Evolutionary conservation across 2,888 invertebrate species (phyloP).

Genomic region (Dryomyza anilis): DNA sequence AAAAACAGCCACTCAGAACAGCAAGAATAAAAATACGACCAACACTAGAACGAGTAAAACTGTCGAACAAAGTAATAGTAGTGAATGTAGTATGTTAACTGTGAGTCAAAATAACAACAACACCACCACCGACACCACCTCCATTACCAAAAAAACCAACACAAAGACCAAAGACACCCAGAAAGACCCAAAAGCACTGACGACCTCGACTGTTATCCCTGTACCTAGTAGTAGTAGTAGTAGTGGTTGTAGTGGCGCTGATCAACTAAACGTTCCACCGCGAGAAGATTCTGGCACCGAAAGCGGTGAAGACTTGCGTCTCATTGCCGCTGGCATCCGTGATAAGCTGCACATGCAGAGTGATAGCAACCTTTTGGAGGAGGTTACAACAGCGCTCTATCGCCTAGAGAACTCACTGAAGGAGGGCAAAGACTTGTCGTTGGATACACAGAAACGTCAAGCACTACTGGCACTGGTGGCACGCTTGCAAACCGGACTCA

Average conservation of each 20-base stretch:
- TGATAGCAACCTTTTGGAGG: constrained; percentile 71
- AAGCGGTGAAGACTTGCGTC: constrained; percentile 72
- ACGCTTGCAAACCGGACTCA: constrained; percentile 69
- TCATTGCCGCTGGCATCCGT: constrained; percentile 63
- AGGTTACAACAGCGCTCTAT: constrained; percentile 77
- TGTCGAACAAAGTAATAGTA: constrained; percentile 39
- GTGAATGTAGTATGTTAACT: constrained; percentile 40
- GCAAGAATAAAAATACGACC: constrained; percentile 21
- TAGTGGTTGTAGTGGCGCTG: constrained; percentile 26
- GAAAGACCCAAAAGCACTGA: constrained; percentile 24
- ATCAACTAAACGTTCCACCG: constrained; percentile 55
- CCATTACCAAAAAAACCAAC: constrained; percentile 30
- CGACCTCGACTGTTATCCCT: constrained; percentile 15
- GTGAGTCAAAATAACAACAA: constrained; percentile 49
- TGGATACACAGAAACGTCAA: constrained; percentile 64
- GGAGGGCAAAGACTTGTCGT: constrained; percentile 62
- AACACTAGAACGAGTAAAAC: constrained; percentile 35
- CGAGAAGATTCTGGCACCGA: constrained; percentile 72
- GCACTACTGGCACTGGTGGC: constrained; percentile 74
- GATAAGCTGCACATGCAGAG: constrained; percentile 65
- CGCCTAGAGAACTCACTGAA: constrained; percentile 77
- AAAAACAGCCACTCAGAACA: constrained; percentile 40
- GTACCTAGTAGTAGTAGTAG: not conserved
- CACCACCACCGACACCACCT: constrained; percentile 29
- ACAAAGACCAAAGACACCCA: constrained; percentile 43